Conservation (phyloP, 2,888 invertebrate genomes). For the Molanna angustata region DNA sequence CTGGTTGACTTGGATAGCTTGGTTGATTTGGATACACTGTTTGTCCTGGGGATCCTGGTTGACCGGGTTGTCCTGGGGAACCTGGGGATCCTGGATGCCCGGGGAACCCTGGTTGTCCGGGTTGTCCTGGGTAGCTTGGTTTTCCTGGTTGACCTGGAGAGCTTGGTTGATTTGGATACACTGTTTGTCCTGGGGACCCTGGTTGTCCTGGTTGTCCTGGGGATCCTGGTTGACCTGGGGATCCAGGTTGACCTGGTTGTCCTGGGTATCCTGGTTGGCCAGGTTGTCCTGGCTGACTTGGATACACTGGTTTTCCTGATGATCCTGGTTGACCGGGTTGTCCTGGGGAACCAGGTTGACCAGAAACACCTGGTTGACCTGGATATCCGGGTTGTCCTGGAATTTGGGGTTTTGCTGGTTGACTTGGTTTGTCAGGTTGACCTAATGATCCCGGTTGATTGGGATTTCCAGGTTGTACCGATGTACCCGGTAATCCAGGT, state of each 20-base stretch:
- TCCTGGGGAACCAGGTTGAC: conserved; percentile 17
- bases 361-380: conserved; percentile 17
- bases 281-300: conserved; percentile 34
- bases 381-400: conserved; percentile 31
- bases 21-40: background rate
- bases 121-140: conserved; percentile 30
- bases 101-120: conserved; percentile 12
- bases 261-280: conserved; percentile 45
- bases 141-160: conserved; percentile 38
- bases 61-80: conserved; percentile 24
- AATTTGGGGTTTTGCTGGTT: conserved; percentile 4
- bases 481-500: conserved; percentile 43
- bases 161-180: conserved; percentile 33
- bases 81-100: conserved; percentile 24
- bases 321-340: conserved; percentile 20
- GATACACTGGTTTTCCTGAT: conserved; percentile 14
- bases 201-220: conserved; percentile 30
- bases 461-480: conserved; percentile 23
- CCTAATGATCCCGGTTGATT: conserved; percentile 17
- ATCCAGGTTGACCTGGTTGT: conserved; percentile 18
- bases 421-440: conserved; percentile 4
- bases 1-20: background rate
- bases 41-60: conserved; percentile 27
- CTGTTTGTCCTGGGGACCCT: conserved; percentile 31
- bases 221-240: conserved; percentile 18